A percentile compares a stretch with the other conserved stretches of the same genome.
These are phyloP conservation scores for Labrus mixtus DNA, from an alignment of 2,113 vertebrate genomes.

Conservation along the genomic window DNA sequence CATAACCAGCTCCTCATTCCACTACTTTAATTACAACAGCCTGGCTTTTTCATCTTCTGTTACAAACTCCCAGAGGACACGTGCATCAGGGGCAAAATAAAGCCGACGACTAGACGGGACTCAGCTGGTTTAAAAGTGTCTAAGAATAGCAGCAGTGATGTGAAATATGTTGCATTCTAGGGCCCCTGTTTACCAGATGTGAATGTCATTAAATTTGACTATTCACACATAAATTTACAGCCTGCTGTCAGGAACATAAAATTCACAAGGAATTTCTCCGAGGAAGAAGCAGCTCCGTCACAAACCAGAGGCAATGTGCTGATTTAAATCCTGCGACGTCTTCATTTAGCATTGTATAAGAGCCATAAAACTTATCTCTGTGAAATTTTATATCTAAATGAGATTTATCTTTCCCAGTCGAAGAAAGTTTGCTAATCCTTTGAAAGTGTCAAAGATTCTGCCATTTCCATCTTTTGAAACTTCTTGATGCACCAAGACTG, in stretches of 20 bases:
- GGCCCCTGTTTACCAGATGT: constrained; percentile 38
- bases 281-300: constrained; percentile 3
- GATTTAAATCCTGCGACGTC: constrained; percentile 19
- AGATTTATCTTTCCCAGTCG: neutral
- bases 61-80: constrained; percentile 30
- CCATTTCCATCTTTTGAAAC: neutral
- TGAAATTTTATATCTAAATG: neutral
- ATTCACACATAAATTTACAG: constrained; percentile 37
- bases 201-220: constrained; percentile 44
- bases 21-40: constrained; percentile 62
- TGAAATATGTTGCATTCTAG: constrained; percentile 25
- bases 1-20: constrained; percentile 50
- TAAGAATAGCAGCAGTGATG: constrained; percentile 40
- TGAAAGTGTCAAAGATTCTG: neutral
- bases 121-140: constrained; percentile 27
- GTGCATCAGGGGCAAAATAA: constrained; percentile 3
- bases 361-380: neutral
- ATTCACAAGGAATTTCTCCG: constrained; percentile 22
- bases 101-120: constrained; percentile 21
- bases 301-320: constrained; percentile 2
- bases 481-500: neutral
- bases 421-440: constrained; percentile 1
- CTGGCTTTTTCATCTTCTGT: constrained; percentile 46
- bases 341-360: constrained; percentile 14
- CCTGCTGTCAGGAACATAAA: constrained; percentile 12